These are phyloP conservation scores for Melangyna quadrimaculata DNA, from an alignment of 2,888 invertebrate species.

Conservation along the genomic window DNA sequence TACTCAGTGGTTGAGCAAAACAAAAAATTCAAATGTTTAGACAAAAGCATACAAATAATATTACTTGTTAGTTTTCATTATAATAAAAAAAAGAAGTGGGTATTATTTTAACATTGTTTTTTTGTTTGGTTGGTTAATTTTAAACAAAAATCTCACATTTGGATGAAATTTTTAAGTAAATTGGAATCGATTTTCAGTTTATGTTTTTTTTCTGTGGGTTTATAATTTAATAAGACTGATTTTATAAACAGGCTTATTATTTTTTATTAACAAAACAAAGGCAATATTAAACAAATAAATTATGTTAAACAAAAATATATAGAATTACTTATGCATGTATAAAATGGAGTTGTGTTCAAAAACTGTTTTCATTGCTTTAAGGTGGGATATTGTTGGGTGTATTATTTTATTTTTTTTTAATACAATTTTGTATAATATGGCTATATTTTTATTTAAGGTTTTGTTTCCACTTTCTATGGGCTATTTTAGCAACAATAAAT, in stretches of 20 bases:
- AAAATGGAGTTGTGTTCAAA: conserved; percentile 35
- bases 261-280: conserved; percentile 7
- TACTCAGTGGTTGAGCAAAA: not conserved
- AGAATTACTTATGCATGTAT: not conserved
- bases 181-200: not conserved
- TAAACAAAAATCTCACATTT: not conserved
- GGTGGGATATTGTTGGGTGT: conserved; percentile 64
- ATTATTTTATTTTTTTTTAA: conserved; percentile 1
- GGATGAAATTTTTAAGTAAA: not conserved
- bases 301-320: not conserved
- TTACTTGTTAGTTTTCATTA: not conserved
- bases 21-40: not conserved
- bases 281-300: not conserved
- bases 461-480: not conserved
- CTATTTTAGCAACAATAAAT: not conserved
- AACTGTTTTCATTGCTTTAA: conserved; percentile 47
- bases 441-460: not conserved
- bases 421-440: conserved; percentile 19
- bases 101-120: not conserved
- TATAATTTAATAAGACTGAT: no score
- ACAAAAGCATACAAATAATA: not conserved
- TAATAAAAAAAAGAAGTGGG: not conserved
- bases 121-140: not conserved
- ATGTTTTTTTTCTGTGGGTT: not conserved
- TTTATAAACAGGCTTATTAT: not conserved